Evolutionary conservation across 2,797 vertebrate genomes (phyloP).

Genomic region (Pangasius krempfi): DNA sequence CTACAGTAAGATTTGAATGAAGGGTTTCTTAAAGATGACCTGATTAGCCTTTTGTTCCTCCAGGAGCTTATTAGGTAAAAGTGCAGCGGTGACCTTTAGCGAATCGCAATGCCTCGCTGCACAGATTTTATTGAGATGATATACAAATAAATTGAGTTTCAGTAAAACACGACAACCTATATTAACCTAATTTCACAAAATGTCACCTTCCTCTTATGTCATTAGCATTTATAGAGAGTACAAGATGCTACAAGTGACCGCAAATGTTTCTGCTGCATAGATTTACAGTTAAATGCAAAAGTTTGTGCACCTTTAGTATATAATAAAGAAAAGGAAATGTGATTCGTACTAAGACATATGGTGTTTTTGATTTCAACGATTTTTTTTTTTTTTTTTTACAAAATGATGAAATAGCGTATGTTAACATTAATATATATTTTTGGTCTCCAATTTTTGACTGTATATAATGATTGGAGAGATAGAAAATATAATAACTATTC

Average conservation of each 20-base stretch:
- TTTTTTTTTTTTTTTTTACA: neutral
- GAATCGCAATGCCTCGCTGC: neutral
- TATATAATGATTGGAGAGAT: neutral
- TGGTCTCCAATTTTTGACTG: neutral
- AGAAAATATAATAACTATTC: neutral
- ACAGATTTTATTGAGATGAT: neutral
- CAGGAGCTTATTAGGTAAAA: conserved; percentile 12
- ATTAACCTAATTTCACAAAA: conserved; percentile 7
- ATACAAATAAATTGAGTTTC: neutral
- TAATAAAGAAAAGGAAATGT: neutral
- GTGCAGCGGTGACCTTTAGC: conserved; percentile 26
- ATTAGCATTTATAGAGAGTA: neutral
- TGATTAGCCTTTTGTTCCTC: neutral
- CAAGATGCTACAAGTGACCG: neutral
- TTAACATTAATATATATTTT: neutral
- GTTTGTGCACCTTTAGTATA: neutral
- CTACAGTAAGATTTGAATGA: neutral
- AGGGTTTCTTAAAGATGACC: neutral
- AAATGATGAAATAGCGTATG: neutral
- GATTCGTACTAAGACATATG: neutral
- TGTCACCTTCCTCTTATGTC: conserved; percentile 10
- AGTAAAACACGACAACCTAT: neutral
- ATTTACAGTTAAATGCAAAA: neutral
- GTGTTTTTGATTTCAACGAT: neutral
- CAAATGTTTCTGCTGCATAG: neutral